Evolutionary conservation across 2,888 invertebrate genomes (phyloP), one percentile per base, ranked within the genome.

Genomic region (Tridacna crocea): DNA sequence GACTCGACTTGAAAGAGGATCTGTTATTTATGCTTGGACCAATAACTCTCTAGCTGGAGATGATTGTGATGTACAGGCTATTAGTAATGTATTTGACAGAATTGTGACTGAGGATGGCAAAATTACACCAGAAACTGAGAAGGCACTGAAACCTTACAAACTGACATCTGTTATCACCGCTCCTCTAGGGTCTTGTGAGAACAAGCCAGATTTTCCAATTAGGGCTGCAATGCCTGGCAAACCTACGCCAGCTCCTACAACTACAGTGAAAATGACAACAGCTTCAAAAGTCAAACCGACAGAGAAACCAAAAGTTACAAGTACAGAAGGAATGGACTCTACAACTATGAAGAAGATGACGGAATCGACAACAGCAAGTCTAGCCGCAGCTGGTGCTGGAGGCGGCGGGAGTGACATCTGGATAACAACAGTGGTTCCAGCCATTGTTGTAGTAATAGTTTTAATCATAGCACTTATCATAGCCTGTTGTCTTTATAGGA

Each of bases 401-500:
- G 78, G 82, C 48, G 90, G 89, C 55, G 91, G 91, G 17, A 84
- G 87, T 77, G 91, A 92, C 83, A 88, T 95, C 79, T 94, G 95
- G 87, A 94, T 96, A 74, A 98, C 98, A 15, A 98, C 98, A 88
- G 96, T 99, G 61, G 96, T 99, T 80, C 98, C 99, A 0, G 97
- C 97, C 0, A 94, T 95, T 51, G 97, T 98, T 48, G 92, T 95
- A 13, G 96, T 97, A 0, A 96, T 97, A 26, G 98, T 99, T 97
- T 95, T 99, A 60, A 94, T 98, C 19, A 95, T 99, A 66, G 98
- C 98, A 0, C 96, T 97, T 0, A 95, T 98, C 77, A 96, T 98
- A 77, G 98, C 98, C 0, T 98, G 98, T 92, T 96, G 98, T 76
- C 95, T 99, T 73, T 98, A 98, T 93, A 96, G 97, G 89, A 96